Evolutionary conservation across 2,888 invertebrate genomes (phyloP).

Genomic region (Colletes collaris): DNA sequence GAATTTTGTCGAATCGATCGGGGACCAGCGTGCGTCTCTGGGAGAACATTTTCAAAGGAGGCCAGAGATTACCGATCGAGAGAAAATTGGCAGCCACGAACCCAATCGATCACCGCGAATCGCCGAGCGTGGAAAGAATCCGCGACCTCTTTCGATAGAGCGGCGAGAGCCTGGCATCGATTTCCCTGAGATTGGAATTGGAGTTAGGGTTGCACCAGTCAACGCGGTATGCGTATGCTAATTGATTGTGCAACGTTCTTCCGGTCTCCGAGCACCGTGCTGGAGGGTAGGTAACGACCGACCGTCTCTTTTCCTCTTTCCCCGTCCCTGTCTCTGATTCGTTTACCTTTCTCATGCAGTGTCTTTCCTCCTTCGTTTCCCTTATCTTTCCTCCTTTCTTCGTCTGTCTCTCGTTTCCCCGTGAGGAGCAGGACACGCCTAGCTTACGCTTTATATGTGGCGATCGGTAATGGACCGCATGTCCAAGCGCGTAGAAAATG

Average conservation of each 20-base stretch:
- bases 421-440: constrained; percentile 57
- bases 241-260: constrained; percentile 65
- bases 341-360: not conserved
- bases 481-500: constrained; percentile 55
- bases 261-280: constrained; percentile 50
- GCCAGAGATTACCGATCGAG: too few species aligned
- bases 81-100: too few species aligned
- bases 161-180: constrained; percentile 26
- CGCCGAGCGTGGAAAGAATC: constrained; percentile 11
- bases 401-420: constrained; percentile 16
- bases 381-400: constrained; percentile 35
- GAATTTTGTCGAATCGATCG: too few species aligned
- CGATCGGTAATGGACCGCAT: constrained; percentile 54
- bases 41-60: too few species aligned
- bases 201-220: constrained; percentile 58
- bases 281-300: constrained; percentile 51
- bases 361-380: constrained; percentile 25
- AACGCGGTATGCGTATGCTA: constrained; percentile 58
- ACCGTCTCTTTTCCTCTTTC: constrained; percentile 5
- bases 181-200: constrained; percentile 56
- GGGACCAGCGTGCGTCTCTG: too few species aligned
- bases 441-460: constrained; percentile 56
- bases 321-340: not conserved
- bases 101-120: constrained; percentile 5
- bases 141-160: constrained; percentile 6